phyloP scores from a whole-genome alignment of 2,113 vertebrate species.

The Proteles cristata region DNA sequence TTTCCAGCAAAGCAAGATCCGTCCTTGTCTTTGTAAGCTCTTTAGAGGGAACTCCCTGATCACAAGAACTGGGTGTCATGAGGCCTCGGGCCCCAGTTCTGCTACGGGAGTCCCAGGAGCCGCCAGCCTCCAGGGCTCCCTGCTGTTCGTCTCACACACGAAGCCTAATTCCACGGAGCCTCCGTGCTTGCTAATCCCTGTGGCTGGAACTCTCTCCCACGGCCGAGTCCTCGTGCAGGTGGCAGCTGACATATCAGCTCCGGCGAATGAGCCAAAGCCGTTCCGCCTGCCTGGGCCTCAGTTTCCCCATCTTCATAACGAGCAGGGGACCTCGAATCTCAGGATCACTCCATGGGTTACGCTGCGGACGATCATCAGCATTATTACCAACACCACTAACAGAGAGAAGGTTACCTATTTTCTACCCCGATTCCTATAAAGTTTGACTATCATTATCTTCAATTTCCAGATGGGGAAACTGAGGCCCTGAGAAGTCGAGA shows the following conservation, averaged over 20 bases:
- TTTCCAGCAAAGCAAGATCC: background rate
- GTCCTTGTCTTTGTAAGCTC: background rate
- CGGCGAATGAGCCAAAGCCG: background rate
- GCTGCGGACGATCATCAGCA: background rate
- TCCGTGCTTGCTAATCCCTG: background rate
- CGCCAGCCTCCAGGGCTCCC: too few species aligned
- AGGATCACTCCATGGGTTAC: rapidly evolving
- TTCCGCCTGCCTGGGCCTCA: background rate
- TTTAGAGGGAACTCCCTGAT: background rate
- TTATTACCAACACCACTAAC: rapidly evolving
- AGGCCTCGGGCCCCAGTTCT: background rate
- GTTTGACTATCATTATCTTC: background rate
- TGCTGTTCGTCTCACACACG: background rate
- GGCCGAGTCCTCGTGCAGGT: background rate
- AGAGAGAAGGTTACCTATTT: too few species aligned
- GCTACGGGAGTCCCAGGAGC: background rate
- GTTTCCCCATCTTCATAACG: background rate
- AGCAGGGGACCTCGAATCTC: background rate
- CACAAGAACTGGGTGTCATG: background rate
- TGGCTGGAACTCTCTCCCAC: background rate
- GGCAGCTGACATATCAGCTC: background rate
- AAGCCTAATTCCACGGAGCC: background rate
- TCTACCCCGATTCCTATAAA: background rate
- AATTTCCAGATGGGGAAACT: background rate
- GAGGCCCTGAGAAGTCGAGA: background rate